Evolutionary conservation across 2,113 vertebrate species (phyloP).

Genomic region (Tragulus kanchil): DNA sequence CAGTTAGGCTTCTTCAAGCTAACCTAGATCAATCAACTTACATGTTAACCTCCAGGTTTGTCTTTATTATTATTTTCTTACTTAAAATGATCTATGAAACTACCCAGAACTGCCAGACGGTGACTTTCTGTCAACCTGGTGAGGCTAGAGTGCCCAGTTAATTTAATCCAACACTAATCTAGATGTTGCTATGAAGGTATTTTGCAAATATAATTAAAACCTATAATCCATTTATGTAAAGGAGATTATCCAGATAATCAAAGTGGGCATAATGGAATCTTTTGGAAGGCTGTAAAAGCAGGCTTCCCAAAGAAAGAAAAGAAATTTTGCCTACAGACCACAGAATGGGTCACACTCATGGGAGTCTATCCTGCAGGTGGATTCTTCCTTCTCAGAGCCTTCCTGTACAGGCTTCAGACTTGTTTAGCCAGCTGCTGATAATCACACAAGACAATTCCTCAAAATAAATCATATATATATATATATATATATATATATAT

Average conservation of each 20-base stretch:
- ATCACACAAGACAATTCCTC: not conserved
- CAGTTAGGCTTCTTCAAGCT: too few relatives aligned
- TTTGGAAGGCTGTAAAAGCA: not conserved
- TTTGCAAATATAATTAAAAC: slow-evolving; percentile 31
- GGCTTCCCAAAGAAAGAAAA: not conserved
- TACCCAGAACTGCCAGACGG: not conserved
- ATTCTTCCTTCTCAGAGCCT: not conserved
- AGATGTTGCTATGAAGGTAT: not conserved
- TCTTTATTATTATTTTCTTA: not conserved
- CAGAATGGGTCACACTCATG: not conserved
- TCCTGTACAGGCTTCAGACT: not conserved
- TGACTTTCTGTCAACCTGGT: slow-evolving; percentile 9
- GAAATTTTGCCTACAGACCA: not conserved
- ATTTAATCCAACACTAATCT: not conserved
- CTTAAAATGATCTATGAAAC: not conserved
- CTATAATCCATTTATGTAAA: slow-evolving; percentile 5
- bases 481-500: not conserved
- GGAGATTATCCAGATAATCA: slow-evolving; percentile 17
- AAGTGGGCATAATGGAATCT: not conserved
- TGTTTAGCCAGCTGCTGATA: not conserved
- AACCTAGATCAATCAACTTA: too few relatives aligned
- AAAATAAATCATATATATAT: not conserved
- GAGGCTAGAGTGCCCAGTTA: not conserved
- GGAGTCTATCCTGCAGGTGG: not conserved
- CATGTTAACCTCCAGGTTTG: not conserved